Evolutionary conservation across 1,140 invertebrate species (phyloP).

Genomic region (Manduca sexta): DNA sequence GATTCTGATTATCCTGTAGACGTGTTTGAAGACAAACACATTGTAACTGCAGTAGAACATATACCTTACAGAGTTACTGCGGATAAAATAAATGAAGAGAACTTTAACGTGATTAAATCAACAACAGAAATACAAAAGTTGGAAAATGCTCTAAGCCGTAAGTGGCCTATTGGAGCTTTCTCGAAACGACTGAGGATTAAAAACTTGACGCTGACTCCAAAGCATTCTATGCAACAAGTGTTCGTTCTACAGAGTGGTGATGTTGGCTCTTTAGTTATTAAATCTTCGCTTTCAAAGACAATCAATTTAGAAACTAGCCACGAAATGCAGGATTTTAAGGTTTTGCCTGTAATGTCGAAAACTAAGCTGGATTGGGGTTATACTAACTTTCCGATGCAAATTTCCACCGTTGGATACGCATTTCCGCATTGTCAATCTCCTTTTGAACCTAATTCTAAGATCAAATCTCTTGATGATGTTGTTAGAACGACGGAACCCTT

Average conservation of each 20-base stretch:
- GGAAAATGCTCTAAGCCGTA: constrained; percentile 34
- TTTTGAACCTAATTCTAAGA: too few relatives aligned
- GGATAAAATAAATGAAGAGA: constrained; percentile 10
- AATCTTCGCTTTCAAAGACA: constrained; percentile 30
- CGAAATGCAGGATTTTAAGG: constrained; percentile 21
- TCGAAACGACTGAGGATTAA: constrained; percentile 40
- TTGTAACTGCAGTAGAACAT: constrained; percentile 34
- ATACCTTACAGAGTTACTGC: constrained; percentile 16
- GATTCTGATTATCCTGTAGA: constrained; percentile 34
- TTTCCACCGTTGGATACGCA: constrained; percentile 47
- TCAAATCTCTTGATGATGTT: neutral
- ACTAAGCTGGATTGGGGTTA: constrained; percentile 27
- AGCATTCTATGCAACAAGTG: constrained; percentile 38
- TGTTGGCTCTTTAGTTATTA: constrained; percentile 30
- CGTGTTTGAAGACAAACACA: constrained; percentile 43
- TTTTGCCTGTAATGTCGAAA: constrained; percentile 28
- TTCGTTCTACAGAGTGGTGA: constrained; percentile 49
- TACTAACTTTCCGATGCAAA: constrained; percentile 35
- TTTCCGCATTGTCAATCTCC: constrained; percentile 18
- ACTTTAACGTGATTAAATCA: constrained; percentile 13
- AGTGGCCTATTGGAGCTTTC: constrained; percentile 35
- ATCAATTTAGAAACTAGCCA: constrained; percentile 17
- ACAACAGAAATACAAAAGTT: constrained; percentile 30
- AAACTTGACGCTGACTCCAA: constrained; percentile 47
- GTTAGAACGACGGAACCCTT: neutral